phyloP scores from a whole-genome alignment of 2,888 invertebrate genomes.

The Campaea margaritaria region DNA sequence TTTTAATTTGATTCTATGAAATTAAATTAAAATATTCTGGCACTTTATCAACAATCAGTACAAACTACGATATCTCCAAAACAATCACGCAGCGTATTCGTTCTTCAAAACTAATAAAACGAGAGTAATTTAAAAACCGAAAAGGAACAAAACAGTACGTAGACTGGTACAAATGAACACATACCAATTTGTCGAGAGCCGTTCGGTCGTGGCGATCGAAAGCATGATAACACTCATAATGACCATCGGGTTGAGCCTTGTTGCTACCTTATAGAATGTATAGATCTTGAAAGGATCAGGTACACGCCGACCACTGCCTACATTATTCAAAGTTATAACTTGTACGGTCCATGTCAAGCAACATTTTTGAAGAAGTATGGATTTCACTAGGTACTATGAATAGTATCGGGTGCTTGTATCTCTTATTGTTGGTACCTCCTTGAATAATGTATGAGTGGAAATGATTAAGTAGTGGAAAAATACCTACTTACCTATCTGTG shows the following conservation, averaged over 20 bases:
- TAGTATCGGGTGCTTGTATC: no score
- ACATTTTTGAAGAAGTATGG: no score
- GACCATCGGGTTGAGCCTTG: conserved; percentile 53
- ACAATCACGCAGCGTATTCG: conserved; percentile 40
- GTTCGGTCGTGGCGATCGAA: conserved; percentile 66
- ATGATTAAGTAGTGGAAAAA: no score
- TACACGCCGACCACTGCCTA: no score
- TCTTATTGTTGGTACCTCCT: no score
- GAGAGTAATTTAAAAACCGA: conserved; percentile 44
- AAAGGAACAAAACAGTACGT: conserved; percentile 41
- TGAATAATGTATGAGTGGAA: no score
- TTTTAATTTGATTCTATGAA: conserved; percentile 1
- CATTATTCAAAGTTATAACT: no score
- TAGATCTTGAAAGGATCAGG: background rate
- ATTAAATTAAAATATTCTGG: conserved; percentile 17
- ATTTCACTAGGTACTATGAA: no score
- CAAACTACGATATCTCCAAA: conserved; percentile 36
- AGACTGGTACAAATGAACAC: conserved; percentile 50
- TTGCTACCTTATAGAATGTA: conserved; percentile 34
- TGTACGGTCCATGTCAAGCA: no score
- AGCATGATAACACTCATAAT: conserved; percentile 67
- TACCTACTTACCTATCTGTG: no score
- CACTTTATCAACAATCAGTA: conserved; percentile 23
- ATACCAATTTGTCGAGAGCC: conserved; percentile 59
- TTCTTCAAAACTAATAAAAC: conserved; percentile 44